Percentiles rank a stretch among this genome's conserved stretches.
Conservation (phyloP, 2,113 vertebrate genomes). For the Eolophus roseicapilla region DNA sequence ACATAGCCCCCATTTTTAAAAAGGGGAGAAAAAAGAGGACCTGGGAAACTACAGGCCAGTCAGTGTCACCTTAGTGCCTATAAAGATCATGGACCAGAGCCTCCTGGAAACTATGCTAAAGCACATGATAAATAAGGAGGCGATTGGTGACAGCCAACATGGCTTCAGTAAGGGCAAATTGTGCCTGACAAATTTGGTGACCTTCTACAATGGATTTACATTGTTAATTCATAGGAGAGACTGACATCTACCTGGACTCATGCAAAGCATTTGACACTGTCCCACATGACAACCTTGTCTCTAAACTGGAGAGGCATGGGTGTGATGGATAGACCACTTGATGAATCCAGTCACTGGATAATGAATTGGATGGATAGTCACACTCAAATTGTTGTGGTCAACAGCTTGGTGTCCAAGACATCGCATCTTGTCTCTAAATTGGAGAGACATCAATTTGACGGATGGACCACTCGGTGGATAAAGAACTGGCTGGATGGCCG, state of each 20-base stretch:
- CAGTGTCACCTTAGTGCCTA: neutral
- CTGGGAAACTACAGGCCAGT: neutral
- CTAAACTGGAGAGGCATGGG: neutral
- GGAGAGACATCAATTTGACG: neutral
- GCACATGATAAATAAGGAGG: neutral
- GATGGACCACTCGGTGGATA: neutral
- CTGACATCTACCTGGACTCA: neutral
- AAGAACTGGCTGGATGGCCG: neutral
- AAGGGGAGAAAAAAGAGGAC: neutral
- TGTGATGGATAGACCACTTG: neutral
- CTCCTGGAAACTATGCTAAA: neutral
- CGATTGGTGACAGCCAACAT: neutral
- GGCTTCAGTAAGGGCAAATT: neutral
- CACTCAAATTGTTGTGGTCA: neutral
- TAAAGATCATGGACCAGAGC: neutral
- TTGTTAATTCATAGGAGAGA: neutral
- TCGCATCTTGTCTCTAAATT: neutral
- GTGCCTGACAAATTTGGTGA: neutral
- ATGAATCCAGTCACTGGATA: neutral
- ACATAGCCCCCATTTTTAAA: neutral
- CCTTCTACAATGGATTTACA: neutral
- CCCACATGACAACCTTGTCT: neutral
- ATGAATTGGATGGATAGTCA: neutral
- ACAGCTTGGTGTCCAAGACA: neutral
- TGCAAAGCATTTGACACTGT: neutral